Evolutionary conservation across 2,888 invertebrate species (phyloP).

Genomic region (Phortica magna): DNA sequence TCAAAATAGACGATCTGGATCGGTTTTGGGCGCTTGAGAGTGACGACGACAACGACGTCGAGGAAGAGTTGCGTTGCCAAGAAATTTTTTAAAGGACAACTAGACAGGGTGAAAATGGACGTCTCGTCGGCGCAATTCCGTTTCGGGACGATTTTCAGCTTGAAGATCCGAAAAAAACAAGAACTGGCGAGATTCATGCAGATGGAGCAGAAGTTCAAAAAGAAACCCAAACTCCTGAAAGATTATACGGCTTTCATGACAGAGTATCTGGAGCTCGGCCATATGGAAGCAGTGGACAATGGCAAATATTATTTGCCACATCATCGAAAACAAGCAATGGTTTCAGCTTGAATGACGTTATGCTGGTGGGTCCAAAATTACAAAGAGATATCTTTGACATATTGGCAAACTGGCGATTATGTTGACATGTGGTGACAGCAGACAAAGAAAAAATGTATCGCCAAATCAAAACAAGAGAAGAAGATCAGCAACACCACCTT

Average conservation of each 20-base stretch:
- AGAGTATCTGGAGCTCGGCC: no score
- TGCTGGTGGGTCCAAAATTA: conserved; percentile 58
- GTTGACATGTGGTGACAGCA: conserved; percentile 51
- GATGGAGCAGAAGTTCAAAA: neutral
- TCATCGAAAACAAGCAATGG: conserved; percentile 49
- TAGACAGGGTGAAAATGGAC: no score
- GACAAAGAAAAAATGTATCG: conserved; percentile 67
- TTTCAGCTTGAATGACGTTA: conserved; percentile 55
- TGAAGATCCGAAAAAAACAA: neutral
- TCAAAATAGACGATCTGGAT: neutral
- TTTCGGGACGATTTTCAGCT: no score
- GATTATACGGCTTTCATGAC: conserved; percentile 43
- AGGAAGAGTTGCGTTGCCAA: neutral
- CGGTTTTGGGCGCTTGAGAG: neutral
- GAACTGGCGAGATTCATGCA: neutral
- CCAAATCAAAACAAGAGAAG: conserved; percentile 52
- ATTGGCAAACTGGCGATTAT: conserved; percentile 43
- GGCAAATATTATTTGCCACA: conserved; percentile 45
- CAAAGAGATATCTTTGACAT: conserved; percentile 55
- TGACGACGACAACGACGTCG: neutral
- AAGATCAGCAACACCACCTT: conserved; percentile 51
- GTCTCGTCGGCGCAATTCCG: no score
- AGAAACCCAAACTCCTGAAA: neutral
- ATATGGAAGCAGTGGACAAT: neutral
- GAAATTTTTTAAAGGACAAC: neutral